Percentiles rank a stretch among this genome's conserved stretches.
phyloP scores from a whole-genome alignment of 2,113 vertebrate genomes.

The Hydrochoerus hydrochaeris region DNA sequence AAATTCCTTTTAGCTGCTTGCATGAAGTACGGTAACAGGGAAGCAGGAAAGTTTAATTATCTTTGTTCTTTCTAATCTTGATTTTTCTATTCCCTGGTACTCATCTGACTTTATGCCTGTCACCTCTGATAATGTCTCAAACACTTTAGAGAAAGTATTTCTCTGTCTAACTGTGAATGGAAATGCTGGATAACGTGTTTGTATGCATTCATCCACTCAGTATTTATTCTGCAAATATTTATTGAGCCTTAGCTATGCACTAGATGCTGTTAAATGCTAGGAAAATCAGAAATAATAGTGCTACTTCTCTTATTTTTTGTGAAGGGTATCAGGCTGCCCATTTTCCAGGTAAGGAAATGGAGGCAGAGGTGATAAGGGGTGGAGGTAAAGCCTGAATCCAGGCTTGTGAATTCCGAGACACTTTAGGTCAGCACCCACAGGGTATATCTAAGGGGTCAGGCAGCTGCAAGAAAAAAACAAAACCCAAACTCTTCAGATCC shows the following conservation, averaged over 20 bases:
- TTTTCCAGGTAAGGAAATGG: neutral
- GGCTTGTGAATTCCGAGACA: neutral
- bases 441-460: neutral
- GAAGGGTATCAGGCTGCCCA: neutral
- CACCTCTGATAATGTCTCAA: neutral
- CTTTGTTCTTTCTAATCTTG: constrained; percentile 4
- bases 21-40: neutral
- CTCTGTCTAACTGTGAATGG: neutral
- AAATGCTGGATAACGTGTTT: neutral
- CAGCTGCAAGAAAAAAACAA: neutral
- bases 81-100: neutral
- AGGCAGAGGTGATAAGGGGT: neutral
- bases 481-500: neutral
- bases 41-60: neutral
- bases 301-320: neutral
- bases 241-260: neutral
- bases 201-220: neutral
- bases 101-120: constrained; percentile 6
- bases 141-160: neutral
- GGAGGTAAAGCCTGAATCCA: neutral
- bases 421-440: neutral
- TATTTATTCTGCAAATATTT: neutral
- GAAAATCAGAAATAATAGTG: neutral
- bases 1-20: neutral
- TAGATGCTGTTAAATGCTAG: neutral